Conservation (phyloP, 2,113 vertebrate species). For the Taxidea taxus region DNA sequence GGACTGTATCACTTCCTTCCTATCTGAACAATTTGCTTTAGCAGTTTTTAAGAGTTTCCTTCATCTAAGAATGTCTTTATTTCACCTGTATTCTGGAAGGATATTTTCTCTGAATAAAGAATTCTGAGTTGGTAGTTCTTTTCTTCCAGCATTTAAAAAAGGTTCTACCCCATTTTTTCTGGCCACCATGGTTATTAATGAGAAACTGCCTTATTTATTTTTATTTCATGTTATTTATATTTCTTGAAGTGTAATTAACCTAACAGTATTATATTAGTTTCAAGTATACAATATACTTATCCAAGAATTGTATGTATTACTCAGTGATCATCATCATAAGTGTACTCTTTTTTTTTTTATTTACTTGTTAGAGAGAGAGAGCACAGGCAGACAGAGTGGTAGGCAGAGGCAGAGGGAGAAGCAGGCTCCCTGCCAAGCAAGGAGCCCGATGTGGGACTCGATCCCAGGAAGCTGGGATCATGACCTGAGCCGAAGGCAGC, state of each 20-base stretch:
- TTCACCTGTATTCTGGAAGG: neutral
- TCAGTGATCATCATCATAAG: neutral
- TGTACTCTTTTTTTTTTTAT: too few species aligned
- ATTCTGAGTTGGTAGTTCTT: neutral
- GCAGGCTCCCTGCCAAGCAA: too few species aligned
- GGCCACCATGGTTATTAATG: neutral
- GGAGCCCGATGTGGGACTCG: too few species aligned
- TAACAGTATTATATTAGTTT: neutral
- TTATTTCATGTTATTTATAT: neutral
- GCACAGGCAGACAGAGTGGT: too few species aligned
- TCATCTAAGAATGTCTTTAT: neutral
- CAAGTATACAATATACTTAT: neutral
- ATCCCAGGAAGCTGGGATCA: too few species aligned
- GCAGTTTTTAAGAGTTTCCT: neutral
- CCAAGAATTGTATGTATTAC: neutral
- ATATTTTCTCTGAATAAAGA: neutral
- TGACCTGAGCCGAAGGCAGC: too few species aligned
- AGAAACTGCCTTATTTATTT: neutral
- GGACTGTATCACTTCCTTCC: neutral
- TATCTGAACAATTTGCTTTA: neutral
- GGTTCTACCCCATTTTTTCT: neutral
- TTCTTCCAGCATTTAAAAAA: neutral
- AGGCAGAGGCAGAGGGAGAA: too few species aligned
- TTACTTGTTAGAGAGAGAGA: too few species aligned
- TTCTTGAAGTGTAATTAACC: neutral